phyloP scores from a whole-genome alignment of 2,888 invertebrate species.

The Nemapogon koenigi region DNA sequence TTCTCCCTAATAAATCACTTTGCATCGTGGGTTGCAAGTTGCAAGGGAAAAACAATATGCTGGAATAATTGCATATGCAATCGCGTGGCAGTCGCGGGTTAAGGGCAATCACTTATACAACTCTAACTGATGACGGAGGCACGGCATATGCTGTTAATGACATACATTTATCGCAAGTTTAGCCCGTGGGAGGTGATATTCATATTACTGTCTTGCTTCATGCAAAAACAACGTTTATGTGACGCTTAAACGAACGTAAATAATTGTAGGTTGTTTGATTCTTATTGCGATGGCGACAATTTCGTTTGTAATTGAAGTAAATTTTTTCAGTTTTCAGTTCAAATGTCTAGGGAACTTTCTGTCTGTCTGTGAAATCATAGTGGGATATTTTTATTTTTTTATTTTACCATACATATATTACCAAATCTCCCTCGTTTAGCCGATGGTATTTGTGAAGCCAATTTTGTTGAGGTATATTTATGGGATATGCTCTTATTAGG shows the following conservation, averaged over 20 bases:
- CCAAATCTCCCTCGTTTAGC: no score
- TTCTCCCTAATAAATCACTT: no score
- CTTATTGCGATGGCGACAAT: conserved; percentile 8
- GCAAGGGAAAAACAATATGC: conserved; percentile 6
- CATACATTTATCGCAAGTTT: conserved; percentile 7
- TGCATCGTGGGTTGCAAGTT: no score
- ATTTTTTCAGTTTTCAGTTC: no score
- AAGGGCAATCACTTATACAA: conserved; percentile 38
- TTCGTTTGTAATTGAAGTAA: no score
- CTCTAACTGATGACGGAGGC: conserved; percentile 41
- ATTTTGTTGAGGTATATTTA: no score
- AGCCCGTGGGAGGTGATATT: conserved; percentile 8
- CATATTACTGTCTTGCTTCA: conserved; percentile 4
- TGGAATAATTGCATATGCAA: conserved; percentile 8
- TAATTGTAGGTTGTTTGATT: conserved; percentile 10
- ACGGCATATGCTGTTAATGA: conserved; percentile 23
- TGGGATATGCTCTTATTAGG: no score
- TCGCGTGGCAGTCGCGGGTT: conserved; percentile 30
- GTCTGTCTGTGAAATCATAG: no score
- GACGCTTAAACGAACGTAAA: conserved; percentile 33
- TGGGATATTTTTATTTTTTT: background rate
- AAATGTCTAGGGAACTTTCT: no score
- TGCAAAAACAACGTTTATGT: conserved; percentile 8
- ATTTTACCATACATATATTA: background rate
- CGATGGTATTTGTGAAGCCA: no score